Evolutionary conservation across 2,113 vertebrate species (phyloP).

Genomic region (Acanthochromis polyacanthus): DNA sequence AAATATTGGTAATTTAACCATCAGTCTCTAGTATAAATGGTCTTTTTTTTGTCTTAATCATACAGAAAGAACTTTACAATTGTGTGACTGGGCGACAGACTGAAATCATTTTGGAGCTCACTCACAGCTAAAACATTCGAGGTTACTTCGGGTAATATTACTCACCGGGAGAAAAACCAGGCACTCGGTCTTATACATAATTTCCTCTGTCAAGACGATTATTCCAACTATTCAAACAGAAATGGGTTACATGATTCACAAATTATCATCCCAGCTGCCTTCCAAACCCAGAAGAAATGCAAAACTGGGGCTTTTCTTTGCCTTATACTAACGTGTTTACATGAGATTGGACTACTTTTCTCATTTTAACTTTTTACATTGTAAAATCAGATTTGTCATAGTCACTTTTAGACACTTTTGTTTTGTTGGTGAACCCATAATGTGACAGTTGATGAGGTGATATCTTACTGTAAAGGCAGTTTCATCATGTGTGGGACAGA

Average conservation of each 20-base stretch:
- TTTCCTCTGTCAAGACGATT: slow-evolving; percentile 8
- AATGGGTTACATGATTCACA: not conserved
- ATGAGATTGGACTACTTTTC: not conserved
- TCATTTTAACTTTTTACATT: not conserved
- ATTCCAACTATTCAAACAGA: slow-evolving; percentile 8
- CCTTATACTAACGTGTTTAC: not conserved
- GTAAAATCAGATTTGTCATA: not conserved
- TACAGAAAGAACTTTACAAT: not conserved
- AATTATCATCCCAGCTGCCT: not conserved
- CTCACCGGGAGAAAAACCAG: not conserved
- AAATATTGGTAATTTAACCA: no score
- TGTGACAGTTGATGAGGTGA: not conserved
- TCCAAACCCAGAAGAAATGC: not conserved
- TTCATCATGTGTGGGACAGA: not conserved
- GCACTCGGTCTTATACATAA: not conserved
- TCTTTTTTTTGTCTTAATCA: no score
- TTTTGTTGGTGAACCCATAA: not conserved
- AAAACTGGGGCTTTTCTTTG: not conserved
- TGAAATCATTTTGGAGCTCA: not conserved
- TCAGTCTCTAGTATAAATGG: no score
- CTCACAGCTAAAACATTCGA: not conserved
- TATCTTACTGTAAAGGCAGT: not conserved
- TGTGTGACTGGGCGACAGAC: not conserved
- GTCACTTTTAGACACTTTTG: no score
- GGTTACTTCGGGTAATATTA: not conserved